Percentiles rank a stretch among this genome's conserved stretches.
Conservation (phyloP, 1,140 invertebrate genomes). For the Eumaeus atala region DNA sequence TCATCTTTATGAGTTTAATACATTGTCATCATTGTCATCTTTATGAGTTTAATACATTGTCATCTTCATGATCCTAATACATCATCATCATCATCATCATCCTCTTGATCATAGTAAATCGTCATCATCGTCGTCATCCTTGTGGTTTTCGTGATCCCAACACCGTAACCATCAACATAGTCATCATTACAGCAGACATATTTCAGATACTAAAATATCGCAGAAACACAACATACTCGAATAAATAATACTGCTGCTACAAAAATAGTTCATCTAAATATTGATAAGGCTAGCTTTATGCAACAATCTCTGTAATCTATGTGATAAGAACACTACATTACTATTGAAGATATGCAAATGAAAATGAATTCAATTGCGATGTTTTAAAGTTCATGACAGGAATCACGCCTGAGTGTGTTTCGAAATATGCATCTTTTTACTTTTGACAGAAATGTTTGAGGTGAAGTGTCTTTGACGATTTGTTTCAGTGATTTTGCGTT, state of each 20-base stretch:
- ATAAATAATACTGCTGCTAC: neutral
- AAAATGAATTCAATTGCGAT: neutral
- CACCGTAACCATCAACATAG: too few relatives aligned
- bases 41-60: too few relatives aligned
- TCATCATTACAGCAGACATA: too few relatives aligned
- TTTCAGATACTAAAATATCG: neutral
- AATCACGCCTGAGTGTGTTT: neutral
- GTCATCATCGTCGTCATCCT: too few relatives aligned
- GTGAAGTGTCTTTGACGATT: neutral
- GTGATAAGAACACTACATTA: neutral
- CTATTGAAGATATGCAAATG: neutral
- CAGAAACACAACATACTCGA: neutral
- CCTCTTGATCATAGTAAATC: too few relatives aligned
- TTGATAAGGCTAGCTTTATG: constrained; percentile 1
- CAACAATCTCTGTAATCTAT: neutral
- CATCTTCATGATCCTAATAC: too few relatives aligned
- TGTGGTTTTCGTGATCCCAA: too few relatives aligned
- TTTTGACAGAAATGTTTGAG: neutral
- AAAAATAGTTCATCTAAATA: constrained; percentile 8
- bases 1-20: too few relatives aligned
- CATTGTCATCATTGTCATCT: too few relatives aligned
- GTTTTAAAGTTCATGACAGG: neutral
- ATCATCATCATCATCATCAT: too few relatives aligned
- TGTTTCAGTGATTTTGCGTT: too few relatives aligned
- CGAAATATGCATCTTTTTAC: constrained; percentile 1